Conservation (phyloP, 2,888 invertebrate genomes). For the Plagiodera versicolora region DNA sequence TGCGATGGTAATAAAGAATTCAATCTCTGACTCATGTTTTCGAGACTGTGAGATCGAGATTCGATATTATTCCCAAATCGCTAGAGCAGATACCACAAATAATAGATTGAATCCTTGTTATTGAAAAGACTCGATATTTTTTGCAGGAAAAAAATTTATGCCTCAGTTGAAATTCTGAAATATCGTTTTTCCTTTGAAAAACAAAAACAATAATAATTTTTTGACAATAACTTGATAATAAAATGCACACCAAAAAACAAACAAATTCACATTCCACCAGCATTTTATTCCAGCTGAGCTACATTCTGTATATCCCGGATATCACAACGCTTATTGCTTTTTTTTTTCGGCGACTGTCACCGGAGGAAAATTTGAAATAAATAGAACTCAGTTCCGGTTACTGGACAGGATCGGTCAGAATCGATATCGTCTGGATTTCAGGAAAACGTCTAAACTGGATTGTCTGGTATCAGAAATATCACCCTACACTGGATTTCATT, state of each 20-base stretch:
- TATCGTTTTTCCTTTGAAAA: too few relatives aligned
- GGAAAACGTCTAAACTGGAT: not conserved
- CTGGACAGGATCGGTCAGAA: not conserved
- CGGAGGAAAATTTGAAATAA: too few relatives aligned
- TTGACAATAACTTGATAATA: too few relatives aligned
- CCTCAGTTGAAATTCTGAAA: too few relatives aligned
- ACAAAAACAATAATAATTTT: too few relatives aligned
- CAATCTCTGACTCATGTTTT: constrained; percentile 25
- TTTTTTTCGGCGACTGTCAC: too few relatives aligned
- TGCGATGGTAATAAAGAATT: constrained; percentile 23
- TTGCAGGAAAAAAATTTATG: not conserved
- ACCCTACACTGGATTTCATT: too few relatives aligned
- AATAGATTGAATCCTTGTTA: not conserved
- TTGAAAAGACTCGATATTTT: not conserved
- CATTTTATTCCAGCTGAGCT: too few relatives aligned
- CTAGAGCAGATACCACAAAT: not conserved
- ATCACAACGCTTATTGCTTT: too few relatives aligned
- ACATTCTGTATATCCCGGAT: too few relatives aligned
- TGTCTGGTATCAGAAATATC: not conserved
- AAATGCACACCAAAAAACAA: too few relatives aligned
- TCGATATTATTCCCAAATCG: not conserved
- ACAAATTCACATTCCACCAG: too few relatives aligned
- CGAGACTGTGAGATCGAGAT: constrained; percentile 16
- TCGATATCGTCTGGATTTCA: not conserved
- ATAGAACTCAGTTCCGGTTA: not conserved